These are phyloP conservation scores for Dendroctonus valens DNA, from an alignment of 1,140 invertebrate genomes.

Conservation along the genomic window DNA sequence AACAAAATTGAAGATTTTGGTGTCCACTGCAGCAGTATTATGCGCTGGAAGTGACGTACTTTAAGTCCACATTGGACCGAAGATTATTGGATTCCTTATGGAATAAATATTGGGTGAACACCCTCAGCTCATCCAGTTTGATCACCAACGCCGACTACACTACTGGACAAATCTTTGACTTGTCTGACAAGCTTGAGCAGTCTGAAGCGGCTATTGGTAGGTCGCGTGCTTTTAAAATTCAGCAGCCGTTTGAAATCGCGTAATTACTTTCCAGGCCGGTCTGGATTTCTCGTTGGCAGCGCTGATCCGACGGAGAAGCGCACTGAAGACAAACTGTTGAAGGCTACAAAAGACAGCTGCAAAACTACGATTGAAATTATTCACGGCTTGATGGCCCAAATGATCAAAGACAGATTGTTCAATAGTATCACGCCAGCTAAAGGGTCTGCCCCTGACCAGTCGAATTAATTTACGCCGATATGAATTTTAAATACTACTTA, in stretches of 20 bases:
- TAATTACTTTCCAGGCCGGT: conserved; percentile 59
- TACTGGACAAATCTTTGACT: conserved; percentile 93
- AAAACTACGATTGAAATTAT: conserved; percentile 97
- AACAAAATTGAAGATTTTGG: conserved; percentile 99
- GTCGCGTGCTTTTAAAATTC: neutral
- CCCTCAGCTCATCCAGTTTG: conserved; percentile 91
- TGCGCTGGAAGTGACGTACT: conserved; percentile 96
- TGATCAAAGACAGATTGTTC: conserved; percentile 94
- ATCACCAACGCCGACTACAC: conserved; percentile 98
- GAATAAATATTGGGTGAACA: conserved; percentile 99
- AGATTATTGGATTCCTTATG: conserved; percentile 92
- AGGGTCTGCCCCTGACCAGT: conserved; percentile 2
- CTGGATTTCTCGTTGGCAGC: conserved; percentile 66
- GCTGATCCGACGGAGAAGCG: conserved; percentile 87
- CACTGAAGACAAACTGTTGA: conserved; percentile 92
- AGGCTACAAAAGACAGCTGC: conserved; percentile 94
- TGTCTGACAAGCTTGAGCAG: conserved; percentile 95
- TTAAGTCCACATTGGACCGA: conserved; percentile 93
- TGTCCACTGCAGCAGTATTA: conserved; percentile 99
- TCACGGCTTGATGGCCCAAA: conserved; percentile 96
- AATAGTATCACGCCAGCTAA: conserved; percentile 63
- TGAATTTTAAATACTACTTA: neutral
- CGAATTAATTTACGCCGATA: neutral
- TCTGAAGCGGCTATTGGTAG: conserved; percentile 79
- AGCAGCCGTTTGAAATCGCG: conserved; percentile 9